Evolutionary conservation across 2,888 invertebrate species (phyloP), one percentile per base, ranked within the genome.

Genomic region (Melanargia galathea): DNA sequence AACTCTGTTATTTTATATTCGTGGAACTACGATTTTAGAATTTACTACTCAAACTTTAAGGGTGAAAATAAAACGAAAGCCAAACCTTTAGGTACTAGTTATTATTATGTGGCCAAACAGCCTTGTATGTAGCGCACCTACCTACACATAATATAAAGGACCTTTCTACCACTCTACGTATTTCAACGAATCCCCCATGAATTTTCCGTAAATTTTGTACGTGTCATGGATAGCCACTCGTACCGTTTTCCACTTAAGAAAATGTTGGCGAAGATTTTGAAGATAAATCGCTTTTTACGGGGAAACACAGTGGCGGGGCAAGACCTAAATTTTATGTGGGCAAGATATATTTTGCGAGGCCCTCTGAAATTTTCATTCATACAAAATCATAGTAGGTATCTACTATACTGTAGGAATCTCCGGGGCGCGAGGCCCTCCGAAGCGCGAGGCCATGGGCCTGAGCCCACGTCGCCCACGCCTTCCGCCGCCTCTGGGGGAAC

Each of bases 161-260:
- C 43, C 33, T 57, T 57, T 61, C 65, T 59, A 66, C 48, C 66
- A 26, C 64, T 62, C 64, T 64, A 35, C 56, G 61, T 46, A 55
- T 56, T 57, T 60, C 49, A 54, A 58, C n/a, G 56, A 35, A 43
- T 54, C 57, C 65, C 64, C 66, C 62, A 68, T 67, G 69, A 69
- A 67, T 69, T 70, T 66, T 63, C 64, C 63, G 55, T 60, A 62
- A 60, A 65, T 66, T 70, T 65, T 60, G 68, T 67, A 61, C 62
- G 67, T 65, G 67, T 68, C 68, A 67, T 63, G 65, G 62, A 65
- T 65, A 43, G 60, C 63, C 67, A 67, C 65, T 67, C 61, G 54
- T 49, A 49, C 24, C 54, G 38, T 56, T 60, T 51, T 61, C 65
- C 60, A 62, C 67, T 65, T 48, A 64, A 64, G 54, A 58, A 64